Conservation (phyloP, 2,113 vertebrate species). For the Tenebrosternarchus preto region DNA sequence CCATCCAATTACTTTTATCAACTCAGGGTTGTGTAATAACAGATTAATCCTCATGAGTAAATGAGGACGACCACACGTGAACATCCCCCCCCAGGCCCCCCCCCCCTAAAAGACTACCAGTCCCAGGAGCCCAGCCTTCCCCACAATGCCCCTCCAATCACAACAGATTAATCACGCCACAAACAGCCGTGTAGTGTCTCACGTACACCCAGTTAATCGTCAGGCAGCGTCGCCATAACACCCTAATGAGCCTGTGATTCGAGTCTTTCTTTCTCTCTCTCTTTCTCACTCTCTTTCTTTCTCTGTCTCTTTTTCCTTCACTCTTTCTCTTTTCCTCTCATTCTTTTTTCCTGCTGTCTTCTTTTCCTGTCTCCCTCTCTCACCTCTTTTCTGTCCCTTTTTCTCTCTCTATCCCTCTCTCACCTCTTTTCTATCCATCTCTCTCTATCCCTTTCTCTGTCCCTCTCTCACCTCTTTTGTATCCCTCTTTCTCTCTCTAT, state of each 20-base stretch:
- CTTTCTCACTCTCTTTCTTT: conserved; percentile 11
- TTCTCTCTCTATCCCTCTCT: not conserved
- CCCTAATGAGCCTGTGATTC: conserved; percentile 44
- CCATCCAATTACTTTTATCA: conserved; percentile 12
- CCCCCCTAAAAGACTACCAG: conserved; percentile 24
- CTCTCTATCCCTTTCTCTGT: not conserved
- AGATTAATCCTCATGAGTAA: conserved; percentile 9
- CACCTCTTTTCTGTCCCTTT: too few relatives aligned
- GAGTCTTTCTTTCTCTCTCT: not conserved
- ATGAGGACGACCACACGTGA: conserved; percentile 27
- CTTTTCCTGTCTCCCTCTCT: too few relatives aligned
- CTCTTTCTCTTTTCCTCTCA: not conserved
- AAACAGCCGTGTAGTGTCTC: conserved; percentile 47
- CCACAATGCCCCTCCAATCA: conserved; percentile 30
- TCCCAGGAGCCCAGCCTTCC: conserved; percentile 24
- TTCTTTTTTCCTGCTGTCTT: not conserved
- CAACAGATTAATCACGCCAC: conserved; percentile 51
- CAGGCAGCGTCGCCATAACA: conserved; percentile 34
- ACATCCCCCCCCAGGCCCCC: not conserved
- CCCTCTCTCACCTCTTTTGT: too few relatives aligned
- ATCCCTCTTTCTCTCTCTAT: not conserved
- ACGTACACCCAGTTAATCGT: conserved; percentile 48
- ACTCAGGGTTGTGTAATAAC: not conserved
- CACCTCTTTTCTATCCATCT: not conserved
- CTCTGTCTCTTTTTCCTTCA: not conserved